These are phyloP conservation scores for Rhaphigaster nebulosa DNA, from an alignment of 2,888 invertebrate genomes.

Conservation along the genomic window DNA sequence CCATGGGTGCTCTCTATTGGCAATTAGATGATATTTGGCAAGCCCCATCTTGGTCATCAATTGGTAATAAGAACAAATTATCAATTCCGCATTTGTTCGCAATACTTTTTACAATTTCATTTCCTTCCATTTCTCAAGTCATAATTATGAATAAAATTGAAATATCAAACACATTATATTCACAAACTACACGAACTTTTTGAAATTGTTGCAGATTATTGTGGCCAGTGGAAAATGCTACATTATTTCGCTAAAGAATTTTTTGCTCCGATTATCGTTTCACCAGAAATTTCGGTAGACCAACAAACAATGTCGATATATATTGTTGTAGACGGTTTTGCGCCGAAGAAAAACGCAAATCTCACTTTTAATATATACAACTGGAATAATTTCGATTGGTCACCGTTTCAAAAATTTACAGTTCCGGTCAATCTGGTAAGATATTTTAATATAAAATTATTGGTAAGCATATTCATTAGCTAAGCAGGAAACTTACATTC, in stretches of 20 bases:
- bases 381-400: conserved; percentile 56
- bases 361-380: conserved; percentile 55
- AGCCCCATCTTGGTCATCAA: conserved; percentile 95
- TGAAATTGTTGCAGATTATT: conserved; percentile 74
- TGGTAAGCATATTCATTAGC: too few relatives aligned
- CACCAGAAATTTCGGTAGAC: conserved; percentile 66
- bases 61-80: conserved; percentile 73
- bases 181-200: background rate
- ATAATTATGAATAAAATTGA: too few relatives aligned
- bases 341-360: background rate
- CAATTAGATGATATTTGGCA: conserved; percentile 98
- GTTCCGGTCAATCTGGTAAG: conserved; percentile 25
- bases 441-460: background rate
- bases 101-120: background rate
- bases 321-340: conserved; percentile 66
- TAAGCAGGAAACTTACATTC: too few relatives aligned
- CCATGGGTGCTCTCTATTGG: conserved; percentile 99
- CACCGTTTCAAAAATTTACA: conserved; percentile 60
- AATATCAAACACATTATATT: too few relatives aligned
- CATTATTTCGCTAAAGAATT: conserved; percentile 92
- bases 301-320: conserved; percentile 65
- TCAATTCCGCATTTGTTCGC: background rate
- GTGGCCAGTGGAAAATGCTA: conserved; percentile 87
- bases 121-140: too few relatives aligned
- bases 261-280: conserved; percentile 82